A percentile compares a stretch with the other conserved stretches of the same genome.
Conservation (phyloP, 2,797 vertebrate genomes). For the Bufotes viridis region DNA sequence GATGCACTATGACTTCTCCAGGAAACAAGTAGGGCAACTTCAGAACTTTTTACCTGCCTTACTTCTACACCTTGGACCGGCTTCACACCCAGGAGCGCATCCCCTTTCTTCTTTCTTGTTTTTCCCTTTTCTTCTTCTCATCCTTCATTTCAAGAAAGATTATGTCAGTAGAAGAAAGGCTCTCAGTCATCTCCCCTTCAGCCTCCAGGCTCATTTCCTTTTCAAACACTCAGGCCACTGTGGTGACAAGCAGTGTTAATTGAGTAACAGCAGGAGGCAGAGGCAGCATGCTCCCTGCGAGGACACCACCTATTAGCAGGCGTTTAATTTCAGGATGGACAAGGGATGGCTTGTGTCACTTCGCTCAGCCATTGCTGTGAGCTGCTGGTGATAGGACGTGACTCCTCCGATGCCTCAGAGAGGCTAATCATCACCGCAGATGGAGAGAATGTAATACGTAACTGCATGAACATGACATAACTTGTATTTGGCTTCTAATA, state of each 20-base stretch:
- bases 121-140: no score
- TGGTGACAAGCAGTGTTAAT: conserved; percentile 18
- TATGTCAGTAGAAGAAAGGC: not conserved
- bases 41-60: not conserved
- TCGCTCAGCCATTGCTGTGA: not conserved
- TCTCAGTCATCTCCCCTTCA: not conserved
- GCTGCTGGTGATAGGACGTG: not conserved
- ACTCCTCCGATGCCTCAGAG: not conserved
- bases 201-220: not conserved
- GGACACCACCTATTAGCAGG: not conserved
- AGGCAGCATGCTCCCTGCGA: no score
- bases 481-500: not conserved
- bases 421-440: not conserved
- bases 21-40: not conserved
- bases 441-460: not conserved
- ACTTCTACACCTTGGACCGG: not conserved
- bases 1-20: no score
- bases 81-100: no score
- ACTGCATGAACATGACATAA: no score
- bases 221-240: not conserved
- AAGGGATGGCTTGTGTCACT: not conserved
- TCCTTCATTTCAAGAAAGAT: not conserved
- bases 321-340: not conserved
- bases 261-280: conserved; percentile 3
- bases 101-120: not conserved